Evolutionary conservation across 2,797 vertebrate genomes (phyloP).

Genomic region (Danionella dracula): DNA sequence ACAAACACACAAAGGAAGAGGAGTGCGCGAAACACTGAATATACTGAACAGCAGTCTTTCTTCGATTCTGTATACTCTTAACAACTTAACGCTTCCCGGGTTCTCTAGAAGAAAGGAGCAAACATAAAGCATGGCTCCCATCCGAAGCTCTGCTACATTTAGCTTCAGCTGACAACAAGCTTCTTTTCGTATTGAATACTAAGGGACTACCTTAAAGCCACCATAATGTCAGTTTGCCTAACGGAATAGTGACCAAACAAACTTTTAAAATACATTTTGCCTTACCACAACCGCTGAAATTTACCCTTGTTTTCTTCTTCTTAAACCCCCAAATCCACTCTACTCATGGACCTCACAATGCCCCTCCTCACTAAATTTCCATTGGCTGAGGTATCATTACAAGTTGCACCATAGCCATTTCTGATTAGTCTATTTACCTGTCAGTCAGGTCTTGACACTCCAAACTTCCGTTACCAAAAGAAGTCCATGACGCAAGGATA

Average conservation of each 20-base stretch:
- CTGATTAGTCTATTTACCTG: constrained; percentile 6
- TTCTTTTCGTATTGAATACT: constrained; percentile 13
- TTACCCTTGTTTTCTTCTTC: constrained; percentile 74
- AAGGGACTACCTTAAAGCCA: not conserved
- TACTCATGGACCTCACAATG: constrained; percentile 56
- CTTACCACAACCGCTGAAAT: constrained; percentile 66
- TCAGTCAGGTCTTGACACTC: constrained; percentile 42
- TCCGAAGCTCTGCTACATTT: constrained; percentile 36
- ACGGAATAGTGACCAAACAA: constrained; percentile 24
- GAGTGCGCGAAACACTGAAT: not conserved
- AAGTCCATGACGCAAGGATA: constrained; percentile 28
- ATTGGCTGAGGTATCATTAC: constrained; percentile 24
- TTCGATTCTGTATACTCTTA: not conserved
- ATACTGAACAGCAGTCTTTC: not conserved
- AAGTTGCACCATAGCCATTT: not conserved
- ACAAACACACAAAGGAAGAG: not conserved
- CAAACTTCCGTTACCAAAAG: constrained; percentile 72
- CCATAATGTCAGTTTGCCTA: not conserved
- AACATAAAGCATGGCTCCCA: constrained; percentile 32
- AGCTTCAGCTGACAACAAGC: constrained; percentile 33
- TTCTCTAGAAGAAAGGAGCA: constrained; percentile 29
- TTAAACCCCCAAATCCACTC: constrained; percentile 73
- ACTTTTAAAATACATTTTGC: constrained; percentile 55
- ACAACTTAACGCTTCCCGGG: not conserved
- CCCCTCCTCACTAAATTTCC: constrained; percentile 38